These are phyloP conservation scores for Onychomys torridus DNA, from an alignment of 2,797 vertebrate species.

Conservation along the genomic window DNA sequence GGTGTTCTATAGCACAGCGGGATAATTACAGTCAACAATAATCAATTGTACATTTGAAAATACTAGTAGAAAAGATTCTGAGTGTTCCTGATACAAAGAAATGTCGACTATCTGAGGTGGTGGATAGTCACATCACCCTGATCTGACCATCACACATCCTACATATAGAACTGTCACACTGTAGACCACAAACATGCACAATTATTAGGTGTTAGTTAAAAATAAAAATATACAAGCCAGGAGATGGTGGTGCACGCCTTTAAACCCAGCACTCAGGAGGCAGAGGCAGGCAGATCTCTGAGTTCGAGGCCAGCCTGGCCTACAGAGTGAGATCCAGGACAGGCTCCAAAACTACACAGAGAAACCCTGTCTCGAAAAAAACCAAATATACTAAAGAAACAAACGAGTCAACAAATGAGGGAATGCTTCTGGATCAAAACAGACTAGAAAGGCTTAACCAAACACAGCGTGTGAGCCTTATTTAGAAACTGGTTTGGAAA, in stretches of 20 bases:
- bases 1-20: background rate
- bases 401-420: background rate
- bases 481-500: background rate
- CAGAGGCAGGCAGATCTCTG: too few species aligned
- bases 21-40: background rate
- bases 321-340: too few species aligned
- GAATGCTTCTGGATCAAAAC: conserved; percentile 26
- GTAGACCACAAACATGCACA: background rate
- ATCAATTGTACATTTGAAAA: background rate
- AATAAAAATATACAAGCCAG: background rate
- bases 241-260: too few species aligned
- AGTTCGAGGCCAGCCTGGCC: too few species aligned
- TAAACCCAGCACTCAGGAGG: too few species aligned
- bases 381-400: background rate
- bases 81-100: background rate
- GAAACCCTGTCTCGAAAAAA: too few species aligned
- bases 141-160: background rate
- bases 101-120: background rate
- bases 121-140: background rate
- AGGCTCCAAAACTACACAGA: too few species aligned
- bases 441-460: background rate
- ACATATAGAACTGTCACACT: background rate
- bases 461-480: background rate
- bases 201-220: background rate
- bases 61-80: background rate